These are phyloP conservation scores for Pollenia angustigena DNA, from an alignment of 2,888 invertebrate genomes.

Conservation along the genomic window DNA sequence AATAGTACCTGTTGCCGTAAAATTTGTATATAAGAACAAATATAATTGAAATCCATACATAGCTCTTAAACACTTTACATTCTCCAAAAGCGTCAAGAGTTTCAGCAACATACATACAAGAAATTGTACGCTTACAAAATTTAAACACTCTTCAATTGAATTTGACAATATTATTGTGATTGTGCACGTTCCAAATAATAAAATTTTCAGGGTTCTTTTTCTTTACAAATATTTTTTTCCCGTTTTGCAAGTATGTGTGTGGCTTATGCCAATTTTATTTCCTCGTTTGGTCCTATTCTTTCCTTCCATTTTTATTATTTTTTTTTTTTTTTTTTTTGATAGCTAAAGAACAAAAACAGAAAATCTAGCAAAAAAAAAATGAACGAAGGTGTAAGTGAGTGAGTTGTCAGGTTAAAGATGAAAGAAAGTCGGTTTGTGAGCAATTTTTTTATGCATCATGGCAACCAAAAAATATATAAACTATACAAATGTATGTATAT, in stretches of 20 bases:
- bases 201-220: slow-evolving; percentile 48
- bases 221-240: not conserved
- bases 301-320: not conserved
- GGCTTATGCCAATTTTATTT: not conserved
- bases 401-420: slow-evolving; percentile 47
- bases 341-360: slow-evolving; percentile 25
- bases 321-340: not conserved
- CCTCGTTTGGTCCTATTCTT: slow-evolving; percentile 6
- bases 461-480: not conserved
- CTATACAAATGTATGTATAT: not conserved
- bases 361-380: not conserved
- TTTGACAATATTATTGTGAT: slow-evolving; percentile 65
- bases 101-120: slow-evolving; percentile 5
- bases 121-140: slow-evolving; percentile 36
- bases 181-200: slow-evolving; percentile 58
- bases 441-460: slow-evolving; percentile 9
- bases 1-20: slow-evolving; percentile 2
- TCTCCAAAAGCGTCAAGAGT: slow-evolving; percentile 1
- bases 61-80: not conserved
- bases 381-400: slow-evolving; percentile 45
- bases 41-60: not conserved
- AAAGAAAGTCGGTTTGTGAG: slow-evolving; percentile 7
- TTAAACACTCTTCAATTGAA: slow-evolving; percentile 65
- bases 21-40: not conserved
- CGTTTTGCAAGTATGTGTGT: not conserved